Percentiles rank a stretch among this genome's conserved stretches.
phyloP scores from a whole-genome alignment of 2,888 invertebrate species.

The Eupithecia exiguata region DNA sequence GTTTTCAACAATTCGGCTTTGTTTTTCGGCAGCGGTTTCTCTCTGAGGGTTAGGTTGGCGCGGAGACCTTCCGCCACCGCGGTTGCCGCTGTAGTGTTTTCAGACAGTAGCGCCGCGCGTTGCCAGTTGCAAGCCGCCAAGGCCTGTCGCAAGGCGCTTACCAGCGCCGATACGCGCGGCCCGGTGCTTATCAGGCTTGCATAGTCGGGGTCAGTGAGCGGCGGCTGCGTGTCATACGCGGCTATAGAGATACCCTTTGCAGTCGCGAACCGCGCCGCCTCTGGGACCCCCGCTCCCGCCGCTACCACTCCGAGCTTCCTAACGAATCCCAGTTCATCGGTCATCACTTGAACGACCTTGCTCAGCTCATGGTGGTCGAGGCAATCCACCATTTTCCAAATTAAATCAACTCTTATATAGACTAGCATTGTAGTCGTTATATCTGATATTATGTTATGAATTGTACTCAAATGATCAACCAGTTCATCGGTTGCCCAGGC shows the following conservation, averaged over 20 bases:
- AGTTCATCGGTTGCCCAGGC: not conserved
- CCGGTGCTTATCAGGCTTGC: constrained; percentile 34
- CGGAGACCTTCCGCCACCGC: constrained; percentile 28
- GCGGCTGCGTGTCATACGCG: constrained; percentile 24
- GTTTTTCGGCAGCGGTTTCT: constrained; percentile 63
- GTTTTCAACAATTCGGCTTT: constrained; percentile 8
- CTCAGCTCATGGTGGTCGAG: not conserved
- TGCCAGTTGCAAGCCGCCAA: constrained; percentile 39
- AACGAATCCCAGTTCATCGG: not conserved
- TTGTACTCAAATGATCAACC: not conserved
- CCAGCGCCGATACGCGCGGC: constrained; percentile 34
- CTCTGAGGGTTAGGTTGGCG: not conserved
- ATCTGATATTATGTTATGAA: not conserved
- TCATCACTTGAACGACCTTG: not conserved
- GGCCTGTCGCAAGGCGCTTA: constrained; percentile 31
- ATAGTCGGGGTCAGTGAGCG: constrained; percentile 39
- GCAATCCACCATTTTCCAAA: not conserved
- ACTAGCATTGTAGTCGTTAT: not conserved
- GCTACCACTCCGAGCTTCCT: constrained; percentile 30
- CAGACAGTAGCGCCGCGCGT: constrained; percentile 36
- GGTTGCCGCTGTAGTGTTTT: constrained; percentile 38
- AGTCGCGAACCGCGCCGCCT: constrained; percentile 16
- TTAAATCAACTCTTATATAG: not conserved
- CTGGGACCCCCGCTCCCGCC: constrained; percentile 37
- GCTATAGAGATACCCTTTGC: not conserved